phyloP scores from a whole-genome alignment of 2,113 vertebrate species.

The Lampris megalopsis region DNA sequence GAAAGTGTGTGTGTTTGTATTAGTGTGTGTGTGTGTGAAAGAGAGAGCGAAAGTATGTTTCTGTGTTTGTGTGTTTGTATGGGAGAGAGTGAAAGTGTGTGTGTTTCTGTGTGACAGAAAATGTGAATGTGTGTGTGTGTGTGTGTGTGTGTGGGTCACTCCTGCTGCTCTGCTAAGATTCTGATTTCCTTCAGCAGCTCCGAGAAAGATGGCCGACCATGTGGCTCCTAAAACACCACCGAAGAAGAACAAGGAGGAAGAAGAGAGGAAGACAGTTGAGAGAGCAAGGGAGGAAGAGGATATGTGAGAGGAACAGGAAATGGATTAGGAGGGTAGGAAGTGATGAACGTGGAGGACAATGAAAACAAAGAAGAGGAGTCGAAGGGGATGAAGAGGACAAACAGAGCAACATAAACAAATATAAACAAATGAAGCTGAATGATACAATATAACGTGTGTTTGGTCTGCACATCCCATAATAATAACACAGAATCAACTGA shows the following conservation, averaged over 20 bases:
- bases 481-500: too few species aligned
- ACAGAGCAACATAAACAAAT: too few species aligned
- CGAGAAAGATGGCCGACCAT: conserved; percentile 85
- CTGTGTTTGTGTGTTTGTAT: not conserved
- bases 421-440: too few species aligned
- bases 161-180: conserved; percentile 74
- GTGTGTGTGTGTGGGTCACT: conserved; percentile 12
- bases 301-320: not conserved
- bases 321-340: too few species aligned
- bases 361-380: too few species aligned
- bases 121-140: not conserved
- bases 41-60: conserved; percentile 17
- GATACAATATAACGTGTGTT: too few species aligned
- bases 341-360: too few species aligned
- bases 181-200: conserved; percentile 81
- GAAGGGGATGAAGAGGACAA: too few species aligned
- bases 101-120: not conserved
- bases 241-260: conserved; percentile 7
- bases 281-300: not conserved
- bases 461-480: too few species aligned
- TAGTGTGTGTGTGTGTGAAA: not conserved
- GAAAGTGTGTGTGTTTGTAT: not conserved
- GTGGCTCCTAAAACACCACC: conserved; percentile 78
- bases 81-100: not conserved
- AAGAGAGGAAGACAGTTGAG: not conserved